These are phyloP conservation scores for Lithosia quadra DNA, from an alignment of 2,888 invertebrate genomes.

Conservation along the genomic window DNA sequence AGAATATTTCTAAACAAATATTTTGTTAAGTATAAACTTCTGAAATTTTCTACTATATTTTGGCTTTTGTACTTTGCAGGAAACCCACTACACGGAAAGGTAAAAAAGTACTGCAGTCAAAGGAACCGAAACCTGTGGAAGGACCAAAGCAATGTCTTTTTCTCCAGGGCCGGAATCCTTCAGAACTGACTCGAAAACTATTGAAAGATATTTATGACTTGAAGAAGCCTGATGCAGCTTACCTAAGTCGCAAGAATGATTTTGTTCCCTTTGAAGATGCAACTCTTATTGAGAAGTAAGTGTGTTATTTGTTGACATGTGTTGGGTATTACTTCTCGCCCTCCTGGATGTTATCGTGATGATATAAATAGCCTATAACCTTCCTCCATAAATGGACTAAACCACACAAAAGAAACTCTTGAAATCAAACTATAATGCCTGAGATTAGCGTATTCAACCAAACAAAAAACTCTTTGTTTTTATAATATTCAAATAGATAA, in stretches of 20 bases:
- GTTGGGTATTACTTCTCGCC: too few relatives aligned
- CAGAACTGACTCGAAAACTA: constrained; percentile 89
- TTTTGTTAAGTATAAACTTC: neutral
- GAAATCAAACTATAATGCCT: too few relatives aligned
- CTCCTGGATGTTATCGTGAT: too few relatives aligned
- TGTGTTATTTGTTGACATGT: constrained; percentile 23
- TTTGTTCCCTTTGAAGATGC: constrained; percentile 97
- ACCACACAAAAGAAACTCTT: too few relatives aligned
- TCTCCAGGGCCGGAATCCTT: constrained; percentile 93
- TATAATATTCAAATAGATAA: too few relatives aligned
- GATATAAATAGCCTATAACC: too few relatives aligned
- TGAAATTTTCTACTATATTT: neutral
- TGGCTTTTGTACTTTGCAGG: constrained; percentile 79
- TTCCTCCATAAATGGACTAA: too few relatives aligned
- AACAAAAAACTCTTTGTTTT: too few relatives aligned
- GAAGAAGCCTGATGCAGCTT: constrained; percentile 94
- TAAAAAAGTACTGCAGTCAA: constrained; percentile 92
- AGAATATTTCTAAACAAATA: constrained; percentile 20
- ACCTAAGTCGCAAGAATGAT: constrained; percentile 93
- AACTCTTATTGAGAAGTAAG: constrained; percentile 92
- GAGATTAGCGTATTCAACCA: too few relatives aligned
- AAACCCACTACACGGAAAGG: constrained; percentile 96
- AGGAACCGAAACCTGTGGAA: constrained; percentile 96
- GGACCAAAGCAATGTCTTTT: constrained; percentile 94
- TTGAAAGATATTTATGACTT: constrained; percentile 95